phyloP scores from a whole-genome alignment of 2,113 vertebrate species.

The Gopherus evgoodei region DNA sequence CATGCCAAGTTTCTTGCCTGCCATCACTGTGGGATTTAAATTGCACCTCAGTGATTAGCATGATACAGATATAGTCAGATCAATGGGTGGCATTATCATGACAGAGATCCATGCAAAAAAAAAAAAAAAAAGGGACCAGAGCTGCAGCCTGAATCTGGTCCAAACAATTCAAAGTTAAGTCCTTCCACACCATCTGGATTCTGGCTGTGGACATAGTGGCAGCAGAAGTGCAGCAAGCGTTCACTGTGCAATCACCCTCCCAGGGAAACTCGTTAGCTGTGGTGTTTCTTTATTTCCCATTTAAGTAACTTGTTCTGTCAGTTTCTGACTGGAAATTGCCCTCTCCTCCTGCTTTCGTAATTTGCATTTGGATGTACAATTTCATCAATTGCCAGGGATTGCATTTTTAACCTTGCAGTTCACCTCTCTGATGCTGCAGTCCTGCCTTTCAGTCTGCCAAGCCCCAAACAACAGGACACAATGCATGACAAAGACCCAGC shows the following conservation, averaged over 20 bases:
- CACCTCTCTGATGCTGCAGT: not conserved
- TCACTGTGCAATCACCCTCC: fast-evolving
- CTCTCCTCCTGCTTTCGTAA: not conserved
- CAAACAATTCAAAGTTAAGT: not conserved
- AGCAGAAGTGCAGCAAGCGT: not conserved
- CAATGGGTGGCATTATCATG: not conserved
- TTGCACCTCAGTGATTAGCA: not conserved
- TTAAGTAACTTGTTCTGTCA: not conserved
- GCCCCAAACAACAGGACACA: not conserved
- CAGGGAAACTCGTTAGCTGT: not conserved
- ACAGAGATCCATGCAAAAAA: not conserved
- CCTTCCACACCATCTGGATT: not conserved
- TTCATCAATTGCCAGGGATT: not conserved
- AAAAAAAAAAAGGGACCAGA: not conserved
- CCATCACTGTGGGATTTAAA: not conserved
- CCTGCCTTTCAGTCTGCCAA: not conserved
- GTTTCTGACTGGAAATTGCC: not conserved
- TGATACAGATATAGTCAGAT: not conserved
- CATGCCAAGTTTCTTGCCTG: not conserved
- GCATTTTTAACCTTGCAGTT: not conserved
- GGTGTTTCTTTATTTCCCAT: not conserved
- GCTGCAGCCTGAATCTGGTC: not conserved
- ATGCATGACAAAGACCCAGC: not conserved
- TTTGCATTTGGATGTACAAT: no score
- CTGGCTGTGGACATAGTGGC: not conserved